Percentiles rank a stretch among this genome's conserved stretches.
Evolutionary conservation across 2,113 vertebrate genomes (phyloP).

Genomic region (Hypomesus transpacificus): DNA sequence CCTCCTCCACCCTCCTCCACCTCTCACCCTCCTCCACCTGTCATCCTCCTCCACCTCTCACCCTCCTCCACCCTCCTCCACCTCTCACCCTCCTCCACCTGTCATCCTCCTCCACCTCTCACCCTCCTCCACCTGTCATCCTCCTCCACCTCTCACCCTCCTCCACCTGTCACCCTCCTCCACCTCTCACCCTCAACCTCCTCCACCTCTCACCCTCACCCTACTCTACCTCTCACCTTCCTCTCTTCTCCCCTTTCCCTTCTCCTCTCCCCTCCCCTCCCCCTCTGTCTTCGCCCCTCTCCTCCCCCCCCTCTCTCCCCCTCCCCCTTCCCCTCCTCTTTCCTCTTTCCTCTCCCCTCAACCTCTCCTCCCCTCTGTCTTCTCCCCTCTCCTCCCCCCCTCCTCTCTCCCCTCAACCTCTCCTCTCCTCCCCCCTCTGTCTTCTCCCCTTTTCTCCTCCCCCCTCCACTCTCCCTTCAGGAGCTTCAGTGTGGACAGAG

Average conservation of each 20-base stretch:
- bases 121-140: no score
- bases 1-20: neutral
- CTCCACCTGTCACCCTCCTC: no score
- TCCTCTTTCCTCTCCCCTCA: no score
- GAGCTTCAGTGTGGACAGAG: slow-evolving; percentile 87
- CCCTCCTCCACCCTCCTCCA: neutral
- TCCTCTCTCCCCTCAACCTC: slow-evolving; percentile 3
- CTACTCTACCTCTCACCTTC: no score
- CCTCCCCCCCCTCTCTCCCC: slow-evolving; percentile 2
- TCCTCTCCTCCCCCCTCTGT: neutral
- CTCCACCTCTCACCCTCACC: no score
- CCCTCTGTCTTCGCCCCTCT: no score
- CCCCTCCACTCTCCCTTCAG: slow-evolving; percentile 50
- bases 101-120: no score
- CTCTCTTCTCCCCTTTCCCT: no score
- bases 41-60: neutral
- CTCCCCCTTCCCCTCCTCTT: no score
- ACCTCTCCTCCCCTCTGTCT: neutral
- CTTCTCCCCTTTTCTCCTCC: neutral
- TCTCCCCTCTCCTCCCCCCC: neutral
- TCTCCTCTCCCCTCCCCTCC: no score
- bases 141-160: no score
- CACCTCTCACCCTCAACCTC: no score
- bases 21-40: neutral
- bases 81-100: neutral